phyloP scores from a whole-genome alignment of 2,888 invertebrate genomes.

The Lymantria monacha region DNA sequence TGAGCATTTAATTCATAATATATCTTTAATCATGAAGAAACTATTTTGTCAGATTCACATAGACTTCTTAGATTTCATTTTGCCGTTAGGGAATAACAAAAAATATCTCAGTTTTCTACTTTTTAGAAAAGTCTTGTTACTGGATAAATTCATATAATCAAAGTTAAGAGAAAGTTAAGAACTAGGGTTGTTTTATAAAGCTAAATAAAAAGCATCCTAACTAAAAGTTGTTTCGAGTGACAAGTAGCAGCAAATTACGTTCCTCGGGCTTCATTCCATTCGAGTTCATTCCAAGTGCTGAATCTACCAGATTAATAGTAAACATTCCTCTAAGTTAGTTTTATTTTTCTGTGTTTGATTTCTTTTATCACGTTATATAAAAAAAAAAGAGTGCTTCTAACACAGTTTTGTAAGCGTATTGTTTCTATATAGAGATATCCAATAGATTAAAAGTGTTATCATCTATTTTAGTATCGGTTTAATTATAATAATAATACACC shows the following conservation, averaged over 20 bases:
- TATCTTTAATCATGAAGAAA: too few species aligned
- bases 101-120: constrained; percentile 13
- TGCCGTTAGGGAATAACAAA: neutral
- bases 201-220: constrained; percentile 33
- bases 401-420: too few species aligned
- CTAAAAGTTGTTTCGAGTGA: constrained; percentile 32
- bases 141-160: constrained; percentile 39
- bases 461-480: too few species aligned
- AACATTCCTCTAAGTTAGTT: constrained; percentile 31
- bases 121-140: constrained; percentile 35
- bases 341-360: constrained; percentile 33
- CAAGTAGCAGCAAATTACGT: constrained; percentile 32
- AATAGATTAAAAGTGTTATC: too few species aligned
- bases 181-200: constrained; percentile 43
- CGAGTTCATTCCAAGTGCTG: constrained; percentile 35
- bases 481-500: too few species aligned
- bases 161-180: constrained; percentile 46
- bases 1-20: too few species aligned
- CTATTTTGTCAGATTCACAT: too few species aligned
- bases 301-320: constrained; percentile 40
- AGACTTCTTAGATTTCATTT: too few species aligned
- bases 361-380: neutral
- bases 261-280: constrained; percentile 26
- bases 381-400: neutral
- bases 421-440: too few species aligned